Evolutionary conservation across 2,113 vertebrate genomes (phyloP), one percentile per base, ranked within the genome.

Genomic region (Larimichthys crocea): DNA sequence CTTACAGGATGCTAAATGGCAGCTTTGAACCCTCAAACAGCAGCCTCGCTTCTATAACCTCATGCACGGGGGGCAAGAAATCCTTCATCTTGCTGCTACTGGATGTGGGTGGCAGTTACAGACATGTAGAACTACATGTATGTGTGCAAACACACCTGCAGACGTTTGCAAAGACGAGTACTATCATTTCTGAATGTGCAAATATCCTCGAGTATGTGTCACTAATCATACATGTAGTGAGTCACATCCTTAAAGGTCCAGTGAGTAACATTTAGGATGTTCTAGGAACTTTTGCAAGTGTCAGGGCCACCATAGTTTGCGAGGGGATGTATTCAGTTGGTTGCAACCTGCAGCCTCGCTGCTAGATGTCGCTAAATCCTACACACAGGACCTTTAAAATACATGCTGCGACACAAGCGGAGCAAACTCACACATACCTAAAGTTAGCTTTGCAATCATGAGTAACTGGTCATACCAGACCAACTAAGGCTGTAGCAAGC

Each of bases 21-120:
- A 80, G 70, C 74, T 86, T 83, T 88, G 73, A 82, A 89, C 79
- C 79, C 40, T 40, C 10, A 70, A 40, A 73, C 57, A 68, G 24
- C 72, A 40, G 26, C 60, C 63, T 77, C 16, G 2, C 61, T 52
- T 63, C n/a, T 24, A 24, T 29, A 24, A 67, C 42, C 20, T 74
- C 12, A 40, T 44, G 57, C 57, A 70, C 11, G 14, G 15, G 62
- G 35, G n/a, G 22, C 17, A 31, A 48, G 14, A 78, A 31, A 48
- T 5, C 6, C 3, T 22, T 59, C 44, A 40, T 67, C 9, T 12
- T 12, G 1, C 9, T 12, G 1, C 60, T 40, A 26, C 35, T 35
- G 8, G 62, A 42, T 15, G 15, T 35, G 40, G 0, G 11, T 3
- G 24, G 9, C 26, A 64, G 10, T 64, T 10, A 56, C 26, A 31